Conservation (phyloP, 2,797 vertebrate genomes). For the Stomatorhinus walkeri region DNA sequence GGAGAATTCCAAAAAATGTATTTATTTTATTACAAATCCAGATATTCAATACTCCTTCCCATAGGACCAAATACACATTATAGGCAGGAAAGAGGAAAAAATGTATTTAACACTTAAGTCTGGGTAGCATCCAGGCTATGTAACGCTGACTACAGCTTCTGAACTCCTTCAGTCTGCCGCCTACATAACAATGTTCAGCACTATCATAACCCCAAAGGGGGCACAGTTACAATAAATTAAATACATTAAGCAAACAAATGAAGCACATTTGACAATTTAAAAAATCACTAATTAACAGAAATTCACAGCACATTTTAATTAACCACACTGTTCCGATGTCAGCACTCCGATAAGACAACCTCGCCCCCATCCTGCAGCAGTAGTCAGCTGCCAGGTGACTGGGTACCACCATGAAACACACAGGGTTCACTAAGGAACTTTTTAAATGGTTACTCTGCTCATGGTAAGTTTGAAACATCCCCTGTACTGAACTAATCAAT, state of each 20-base stretch:
- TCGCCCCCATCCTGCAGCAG: not conserved
- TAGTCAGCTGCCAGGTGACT: not conserved
- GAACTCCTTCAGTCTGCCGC: not conserved
- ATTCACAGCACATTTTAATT: not conserved
- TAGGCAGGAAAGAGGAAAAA: not conserved
- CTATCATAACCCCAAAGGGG: not conserved
- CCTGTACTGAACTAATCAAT: not conserved
- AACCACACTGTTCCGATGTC: not conserved
- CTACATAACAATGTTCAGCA: not conserved
- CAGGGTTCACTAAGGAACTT: not conserved
- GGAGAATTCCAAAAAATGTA: not conserved
- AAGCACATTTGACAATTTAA: not conserved
- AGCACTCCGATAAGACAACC: not conserved
- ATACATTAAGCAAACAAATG: not conserved
- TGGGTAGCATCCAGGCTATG: not conserved
- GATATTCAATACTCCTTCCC: not conserved
- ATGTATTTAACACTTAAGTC: not conserved
- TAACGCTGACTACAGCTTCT: not conserved
- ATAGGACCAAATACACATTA: not conserved
- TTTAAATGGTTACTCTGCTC: not conserved
- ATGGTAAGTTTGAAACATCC: not conserved
- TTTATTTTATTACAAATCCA: not conserved
- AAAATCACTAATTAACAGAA: not conserved
- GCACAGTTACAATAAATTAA: not conserved
- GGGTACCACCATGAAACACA: not conserved